These are phyloP conservation scores for Drosophila lacicola DNA, from an alignment of 2,888 invertebrate species.

Conservation along the genomic window DNA sequence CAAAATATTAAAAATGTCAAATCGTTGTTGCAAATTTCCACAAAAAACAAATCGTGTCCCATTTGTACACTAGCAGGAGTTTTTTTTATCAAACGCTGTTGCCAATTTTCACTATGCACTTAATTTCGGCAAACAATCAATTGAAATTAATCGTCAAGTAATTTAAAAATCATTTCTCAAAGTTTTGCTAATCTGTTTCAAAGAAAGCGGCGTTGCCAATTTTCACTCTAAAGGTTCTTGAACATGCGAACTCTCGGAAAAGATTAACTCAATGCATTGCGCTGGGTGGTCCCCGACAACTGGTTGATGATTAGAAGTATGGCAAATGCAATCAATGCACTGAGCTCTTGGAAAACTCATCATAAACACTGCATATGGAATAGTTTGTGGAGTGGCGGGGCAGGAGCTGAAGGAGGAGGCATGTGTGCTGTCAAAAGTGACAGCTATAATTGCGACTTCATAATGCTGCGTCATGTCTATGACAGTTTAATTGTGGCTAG, in stretches of 20 bases:
- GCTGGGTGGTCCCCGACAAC: constrained; percentile 44
- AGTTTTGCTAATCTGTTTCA: background rate
- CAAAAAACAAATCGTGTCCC: too few species aligned
- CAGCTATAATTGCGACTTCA: constrained; percentile 79
- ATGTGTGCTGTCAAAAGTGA: constrained; percentile 69
- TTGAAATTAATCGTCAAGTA: background rate
- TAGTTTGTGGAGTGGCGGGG: background rate
- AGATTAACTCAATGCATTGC: background rate
- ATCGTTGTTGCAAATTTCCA: too few species aligned
- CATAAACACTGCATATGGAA: constrained; percentile 15
- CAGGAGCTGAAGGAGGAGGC: background rate
- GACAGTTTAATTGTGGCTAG: constrained; percentile 81
- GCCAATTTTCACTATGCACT: background rate
- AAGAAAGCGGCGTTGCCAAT: background rate
- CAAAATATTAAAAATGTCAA: too few species aligned
- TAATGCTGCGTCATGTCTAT: constrained; percentile 76
- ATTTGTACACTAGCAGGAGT: background rate
- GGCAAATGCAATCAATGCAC: constrained; percentile 26
- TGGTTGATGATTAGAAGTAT: constrained; percentile 18
- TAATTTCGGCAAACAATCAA: background rate
- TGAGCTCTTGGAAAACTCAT: constrained; percentile 56
- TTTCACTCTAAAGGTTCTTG: background rate
- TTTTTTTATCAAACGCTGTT: background rate
- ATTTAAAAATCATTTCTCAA: background rate
- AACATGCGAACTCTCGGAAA: constrained; percentile 20